phyloP scores from a whole-genome alignment of 2,797 vertebrate genomes.

The Sciaenops ocellatus region DNA sequence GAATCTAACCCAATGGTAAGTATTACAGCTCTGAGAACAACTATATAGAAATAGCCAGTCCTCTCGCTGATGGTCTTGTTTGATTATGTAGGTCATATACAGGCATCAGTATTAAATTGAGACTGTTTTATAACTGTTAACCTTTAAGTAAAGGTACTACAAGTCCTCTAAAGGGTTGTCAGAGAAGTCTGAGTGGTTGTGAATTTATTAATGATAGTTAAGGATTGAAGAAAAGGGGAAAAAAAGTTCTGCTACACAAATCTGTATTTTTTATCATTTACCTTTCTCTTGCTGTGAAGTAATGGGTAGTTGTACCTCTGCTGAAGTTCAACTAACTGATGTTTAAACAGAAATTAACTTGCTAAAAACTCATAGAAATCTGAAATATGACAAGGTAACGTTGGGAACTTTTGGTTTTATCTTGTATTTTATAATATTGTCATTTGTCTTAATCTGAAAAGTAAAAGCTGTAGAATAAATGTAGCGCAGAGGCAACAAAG shows the following conservation, averaged over 20 bases:
- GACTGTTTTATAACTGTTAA: too few relatives aligned
- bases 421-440: background rate
- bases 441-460: background rate
- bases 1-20: too few relatives aligned
- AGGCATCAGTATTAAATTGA: too few relatives aligned
- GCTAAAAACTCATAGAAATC: background rate
- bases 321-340: background rate
- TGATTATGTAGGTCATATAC: too few relatives aligned
- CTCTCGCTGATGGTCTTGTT: too few relatives aligned
- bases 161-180: background rate
- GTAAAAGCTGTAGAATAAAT: background rate
- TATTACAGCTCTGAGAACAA: too few relatives aligned
- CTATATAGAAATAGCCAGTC: too few relatives aligned
- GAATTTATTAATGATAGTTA: background rate
- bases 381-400: background rate
- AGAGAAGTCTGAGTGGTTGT: background rate
- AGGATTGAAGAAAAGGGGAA: background rate
- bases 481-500: background rate
- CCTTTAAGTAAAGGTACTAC: too few relatives aligned
- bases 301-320: background rate
- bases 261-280: background rate
- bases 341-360: background rate
- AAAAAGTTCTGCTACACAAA: constrained; percentile 1
- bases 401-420: background rate
- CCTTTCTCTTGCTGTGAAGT: background rate